A percentile compares a stretch with the other conserved stretches of the same genome.
Evolutionary conservation across 2,888 invertebrate genomes (phyloP).

Genomic region (Bhutanitis thaidina): DNA sequence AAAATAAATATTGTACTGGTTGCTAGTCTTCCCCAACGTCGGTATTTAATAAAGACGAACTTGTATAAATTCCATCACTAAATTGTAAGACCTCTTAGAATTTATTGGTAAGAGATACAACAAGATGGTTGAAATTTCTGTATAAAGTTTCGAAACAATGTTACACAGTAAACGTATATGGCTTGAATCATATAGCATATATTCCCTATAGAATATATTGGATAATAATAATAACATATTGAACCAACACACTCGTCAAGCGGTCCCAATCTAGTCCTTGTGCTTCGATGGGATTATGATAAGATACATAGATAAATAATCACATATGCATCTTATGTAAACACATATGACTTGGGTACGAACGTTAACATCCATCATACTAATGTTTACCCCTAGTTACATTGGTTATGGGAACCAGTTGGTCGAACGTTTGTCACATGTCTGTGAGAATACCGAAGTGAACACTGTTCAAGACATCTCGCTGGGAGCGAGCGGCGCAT

Average conservation of each 20-base stretch:
- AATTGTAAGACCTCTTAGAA: not conserved
- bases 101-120: not conserved
- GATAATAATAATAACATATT: no score
- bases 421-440: not conserved
- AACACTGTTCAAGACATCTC: not conserved
- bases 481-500: not conserved
- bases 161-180: not conserved
- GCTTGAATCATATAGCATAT: no score
- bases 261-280: no score
- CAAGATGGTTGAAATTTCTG: not conserved
- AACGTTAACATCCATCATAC: no score
- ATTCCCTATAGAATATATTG: no score
- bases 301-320: no score
- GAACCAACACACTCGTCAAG: no score
- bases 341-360: no score
- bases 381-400: no score
- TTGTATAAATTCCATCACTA: slow-evolving; percentile 7
- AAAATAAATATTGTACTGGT: not conserved
- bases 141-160: not conserved
- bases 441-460: not conserved
- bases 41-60: slow-evolving; percentile 12
- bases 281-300: no score
- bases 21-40: not conserved
- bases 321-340: no score
- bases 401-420: not conserved